Evolutionary conservation across 1,140 invertebrate species (phyloP).

Genomic region (Teleopsis dalmanni): DNA sequence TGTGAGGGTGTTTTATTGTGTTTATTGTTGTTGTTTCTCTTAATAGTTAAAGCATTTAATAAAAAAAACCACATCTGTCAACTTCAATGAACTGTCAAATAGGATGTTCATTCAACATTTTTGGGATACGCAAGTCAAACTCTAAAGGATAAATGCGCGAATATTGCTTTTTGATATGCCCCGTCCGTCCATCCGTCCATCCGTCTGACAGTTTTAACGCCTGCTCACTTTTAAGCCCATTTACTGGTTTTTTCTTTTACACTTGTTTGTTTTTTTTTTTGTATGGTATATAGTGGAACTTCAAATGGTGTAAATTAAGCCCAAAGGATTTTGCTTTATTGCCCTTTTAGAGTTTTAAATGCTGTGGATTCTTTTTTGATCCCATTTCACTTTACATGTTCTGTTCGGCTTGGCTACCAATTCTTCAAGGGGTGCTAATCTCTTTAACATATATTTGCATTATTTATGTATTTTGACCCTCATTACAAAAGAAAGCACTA

Average conservation of each 20-base stretch:
- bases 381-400: neutral
- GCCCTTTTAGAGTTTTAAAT: constrained; percentile 9
- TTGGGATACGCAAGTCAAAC: neutral
- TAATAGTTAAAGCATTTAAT: no score
- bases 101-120: constrained; percentile 31
- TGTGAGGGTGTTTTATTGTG: no score
- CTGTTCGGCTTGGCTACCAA: neutral
- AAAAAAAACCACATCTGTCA: constrained; percentile 45
- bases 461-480: constrained; percentile 40
- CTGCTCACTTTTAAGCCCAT: neutral
- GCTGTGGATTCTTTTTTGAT: neutral
- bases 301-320: constrained; percentile 13
- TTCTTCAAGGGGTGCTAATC: constrained; percentile 38
- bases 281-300: neutral
- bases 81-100: constrained; percentile 41
- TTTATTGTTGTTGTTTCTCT: no score
- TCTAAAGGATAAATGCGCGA: no score
- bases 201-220: neutral
- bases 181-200: no score
- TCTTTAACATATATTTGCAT: constrained; percentile 44
- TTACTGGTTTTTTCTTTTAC: neutral
- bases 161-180: no score
- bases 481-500: no score
- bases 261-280: neutral
- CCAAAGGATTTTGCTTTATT: constrained; percentile 12